These are phyloP conservation scores for Crotalus tigris DNA, from an alignment of 2,113 vertebrate genomes.

Conservation along the genomic window DNA sequence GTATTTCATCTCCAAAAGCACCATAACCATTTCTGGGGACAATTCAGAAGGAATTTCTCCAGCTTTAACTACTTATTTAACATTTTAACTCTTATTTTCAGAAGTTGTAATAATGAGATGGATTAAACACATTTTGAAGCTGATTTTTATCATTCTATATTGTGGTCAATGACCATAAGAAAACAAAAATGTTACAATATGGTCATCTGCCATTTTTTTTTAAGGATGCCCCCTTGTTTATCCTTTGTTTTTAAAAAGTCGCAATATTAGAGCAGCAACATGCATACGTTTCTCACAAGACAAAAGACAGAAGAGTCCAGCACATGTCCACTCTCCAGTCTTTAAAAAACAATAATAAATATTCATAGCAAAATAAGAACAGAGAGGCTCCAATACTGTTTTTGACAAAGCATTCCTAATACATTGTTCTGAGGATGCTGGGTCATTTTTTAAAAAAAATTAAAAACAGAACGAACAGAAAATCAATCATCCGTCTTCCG, in stretches of 20 bases:
- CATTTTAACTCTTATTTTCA: slow-evolving; percentile 27
- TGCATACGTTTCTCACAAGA: slow-evolving; percentile 66
- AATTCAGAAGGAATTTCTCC: background rate
- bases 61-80: background rate
- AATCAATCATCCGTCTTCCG: slow-evolving; percentile 93
- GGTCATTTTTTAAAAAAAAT: background rate
- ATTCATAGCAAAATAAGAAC: slow-evolving; percentile 47
- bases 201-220: slow-evolving; percentile 52
- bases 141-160: slow-evolving; percentile 70
- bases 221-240: slow-evolving; percentile 53
- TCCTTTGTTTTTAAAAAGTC: slow-evolving; percentile 56
- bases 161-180: slow-evolving; percentile 59
- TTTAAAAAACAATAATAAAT: slow-evolving; percentile 77
- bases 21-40: slow-evolving; percentile 28
- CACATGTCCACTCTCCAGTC: slow-evolving; percentile 60
- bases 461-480: background rate
- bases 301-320: slow-evolving; percentile 57
- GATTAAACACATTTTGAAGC: slow-evolving; percentile 64
- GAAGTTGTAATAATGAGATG: slow-evolving; percentile 49
- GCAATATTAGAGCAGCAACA: slow-evolving; percentile 73
- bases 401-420: slow-evolving; percentile 41
- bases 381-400: slow-evolving; percentile 51
- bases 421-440: background rate
- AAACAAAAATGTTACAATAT: slow-evolving; percentile 43
- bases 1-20: slow-evolving; percentile 58